Evolutionary conservation across 1,140 invertebrate genomes (phyloP).

Genomic region (Monochamus saltuarius): DNA sequence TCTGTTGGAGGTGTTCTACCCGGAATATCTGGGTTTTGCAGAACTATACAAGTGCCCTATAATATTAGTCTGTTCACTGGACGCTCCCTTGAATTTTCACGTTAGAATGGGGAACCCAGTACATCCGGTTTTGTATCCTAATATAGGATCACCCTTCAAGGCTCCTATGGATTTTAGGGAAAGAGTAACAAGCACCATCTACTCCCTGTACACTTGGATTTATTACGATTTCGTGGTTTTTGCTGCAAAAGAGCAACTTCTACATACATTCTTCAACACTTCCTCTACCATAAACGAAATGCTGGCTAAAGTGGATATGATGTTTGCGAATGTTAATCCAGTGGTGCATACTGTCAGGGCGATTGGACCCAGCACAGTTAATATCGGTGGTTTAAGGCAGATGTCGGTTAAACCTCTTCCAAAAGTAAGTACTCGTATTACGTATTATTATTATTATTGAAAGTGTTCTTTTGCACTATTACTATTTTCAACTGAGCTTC

Average conservation of each 20-base stretch:
- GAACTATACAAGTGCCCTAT: conserved; percentile 6
- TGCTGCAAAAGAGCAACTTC: too few species aligned
- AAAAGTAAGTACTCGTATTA: too few species aligned
- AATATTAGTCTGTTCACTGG: conserved; percentile 49
- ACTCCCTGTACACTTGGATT: conserved; percentile 1
- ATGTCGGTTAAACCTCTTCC: too few species aligned
- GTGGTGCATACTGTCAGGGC: conserved; percentile 51
- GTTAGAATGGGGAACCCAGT: conserved; percentile 15
- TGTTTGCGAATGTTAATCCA: too few species aligned
- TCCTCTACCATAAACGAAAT: conserved; percentile 33
- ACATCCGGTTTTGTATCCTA: conserved; percentile 7
- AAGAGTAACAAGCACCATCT: conserved; percentile 15
- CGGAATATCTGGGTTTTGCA: conserved; percentile 36
- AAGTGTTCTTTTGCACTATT: too few species aligned
- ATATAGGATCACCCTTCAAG: conserved; percentile 15
- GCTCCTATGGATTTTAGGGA: conserved; percentile 15
- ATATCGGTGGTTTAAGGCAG: too few species aligned
- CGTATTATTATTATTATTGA: too few species aligned
- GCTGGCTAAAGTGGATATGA: conserved; percentile 55
- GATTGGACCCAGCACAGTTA: conserved; percentile 52
- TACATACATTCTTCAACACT: too few species aligned
- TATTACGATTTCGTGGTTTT: neutral
- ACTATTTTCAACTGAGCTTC: too few species aligned
- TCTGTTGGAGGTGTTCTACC: neutral
- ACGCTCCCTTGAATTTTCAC: conserved; percentile 36